These are phyloP conservation scores for Neodiprion fabricii DNA, from an alignment of 1,140 invertebrate species.

Conservation along the genomic window DNA sequence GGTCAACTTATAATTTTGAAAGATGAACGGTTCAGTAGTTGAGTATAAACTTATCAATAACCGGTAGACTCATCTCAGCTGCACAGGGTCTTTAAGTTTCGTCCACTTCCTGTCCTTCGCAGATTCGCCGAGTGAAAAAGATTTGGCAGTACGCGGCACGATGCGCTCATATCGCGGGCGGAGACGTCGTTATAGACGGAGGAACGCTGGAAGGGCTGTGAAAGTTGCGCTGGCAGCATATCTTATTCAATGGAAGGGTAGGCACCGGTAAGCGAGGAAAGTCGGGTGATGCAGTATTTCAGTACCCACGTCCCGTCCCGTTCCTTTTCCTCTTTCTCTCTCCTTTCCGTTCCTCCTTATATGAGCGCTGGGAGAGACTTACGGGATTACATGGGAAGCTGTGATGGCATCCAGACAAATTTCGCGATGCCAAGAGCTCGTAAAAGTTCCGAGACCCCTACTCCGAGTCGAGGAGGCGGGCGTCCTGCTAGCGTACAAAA, in stretches of 20 bases:
- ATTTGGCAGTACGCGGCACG: too few relatives aligned
- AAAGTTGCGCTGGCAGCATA: slow-evolving; percentile 2
- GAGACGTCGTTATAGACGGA: background rate
- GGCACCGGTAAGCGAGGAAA: background rate
- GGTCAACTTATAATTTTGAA: too few relatives aligned
- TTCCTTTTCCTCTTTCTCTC: background rate
- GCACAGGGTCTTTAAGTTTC: too few relatives aligned
- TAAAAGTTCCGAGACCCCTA: slow-evolving; percentile 42
- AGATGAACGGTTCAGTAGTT: too few relatives aligned
- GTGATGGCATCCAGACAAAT: slow-evolving; percentile 52
- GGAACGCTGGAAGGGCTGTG: background rate
- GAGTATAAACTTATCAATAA: too few relatives aligned
- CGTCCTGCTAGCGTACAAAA: background rate
- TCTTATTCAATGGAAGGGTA: background rate
- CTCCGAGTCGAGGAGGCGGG: background rate
- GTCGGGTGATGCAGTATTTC: background rate
- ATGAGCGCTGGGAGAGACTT: background rate
- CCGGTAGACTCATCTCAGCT: too few relatives aligned
- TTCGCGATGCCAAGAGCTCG: slow-evolving; percentile 55
- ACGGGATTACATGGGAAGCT: slow-evolving; percentile 26
- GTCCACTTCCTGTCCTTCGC: background rate
- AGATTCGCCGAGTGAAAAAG: background rate
- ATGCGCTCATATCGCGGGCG: too few relatives aligned
- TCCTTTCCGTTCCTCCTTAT: background rate
- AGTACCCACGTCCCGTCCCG: background rate